Conservation (phyloP, 1,140 invertebrate genomes). For the Drosophila pandora region DNA sequence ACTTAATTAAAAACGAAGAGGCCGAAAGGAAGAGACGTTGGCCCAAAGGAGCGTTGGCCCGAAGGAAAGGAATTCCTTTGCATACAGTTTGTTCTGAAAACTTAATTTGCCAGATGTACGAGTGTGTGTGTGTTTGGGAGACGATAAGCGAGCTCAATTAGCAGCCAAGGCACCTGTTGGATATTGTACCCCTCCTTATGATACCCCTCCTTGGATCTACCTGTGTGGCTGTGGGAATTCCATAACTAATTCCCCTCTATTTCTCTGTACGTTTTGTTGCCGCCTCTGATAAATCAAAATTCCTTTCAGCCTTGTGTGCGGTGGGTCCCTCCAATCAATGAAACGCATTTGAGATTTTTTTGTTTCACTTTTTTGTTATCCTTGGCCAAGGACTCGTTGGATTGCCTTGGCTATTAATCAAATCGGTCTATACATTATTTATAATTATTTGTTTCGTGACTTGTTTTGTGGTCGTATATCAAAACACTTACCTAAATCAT, state of each 20-base stretch:
- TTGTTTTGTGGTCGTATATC: conserved; percentile 57
- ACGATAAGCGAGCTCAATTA: conserved; percentile 62
- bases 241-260: conserved; percentile 60
- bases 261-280: conserved; percentile 20
- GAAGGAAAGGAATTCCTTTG: conserved; percentile 36
- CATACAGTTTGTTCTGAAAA: conserved; percentile 69
- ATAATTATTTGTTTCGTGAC: conserved; percentile 35
- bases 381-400: conserved; percentile 34
- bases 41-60: background rate
- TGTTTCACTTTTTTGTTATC: conserved; percentile 8
- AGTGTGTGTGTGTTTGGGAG: conserved; percentile 5
- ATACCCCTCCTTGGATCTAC: conserved; percentile 14
- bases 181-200: conserved; percentile 3
- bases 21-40: conserved; percentile 5
- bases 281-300: conserved; percentile 71
- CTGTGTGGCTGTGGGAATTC: conserved; percentile 56
- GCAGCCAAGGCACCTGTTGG: conserved; percentile 57
- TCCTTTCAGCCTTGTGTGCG: conserved; percentile 53
- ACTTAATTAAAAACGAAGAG: conserved; percentile 70
- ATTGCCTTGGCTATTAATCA: conserved; percentile 59
- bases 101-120: conserved; percentile 70
- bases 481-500: conserved; percentile 71
- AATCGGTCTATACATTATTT: conserved; percentile 55
- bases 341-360: conserved; percentile 28
- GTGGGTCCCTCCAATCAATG: conserved; percentile 69